Evolutionary conservation across 1,140 invertebrate genomes (phyloP).

Genomic region (Bombus confusus): DNA sequence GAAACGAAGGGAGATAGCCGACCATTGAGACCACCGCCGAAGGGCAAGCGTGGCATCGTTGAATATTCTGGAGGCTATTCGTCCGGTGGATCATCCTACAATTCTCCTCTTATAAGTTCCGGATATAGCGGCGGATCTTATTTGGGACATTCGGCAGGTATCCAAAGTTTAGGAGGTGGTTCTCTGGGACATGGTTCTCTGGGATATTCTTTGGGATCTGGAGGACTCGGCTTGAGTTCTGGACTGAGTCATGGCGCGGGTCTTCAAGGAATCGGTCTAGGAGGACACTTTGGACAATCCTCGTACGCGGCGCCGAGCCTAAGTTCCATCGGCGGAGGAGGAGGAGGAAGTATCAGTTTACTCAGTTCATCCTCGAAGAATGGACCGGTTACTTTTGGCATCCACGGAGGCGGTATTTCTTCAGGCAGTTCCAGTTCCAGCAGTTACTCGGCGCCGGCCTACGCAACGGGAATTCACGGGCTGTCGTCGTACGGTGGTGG

Average conservation of each 20-base stretch:
- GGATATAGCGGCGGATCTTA: constrained; percentile 58
- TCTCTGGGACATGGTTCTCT: constrained; percentile 55
- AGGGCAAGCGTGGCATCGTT: constrained; percentile 76
- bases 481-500: constrained; percentile 59
- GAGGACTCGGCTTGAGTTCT: constrained; percentile 54
- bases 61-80: constrained; percentile 64
- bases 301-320: constrained; percentile 53
- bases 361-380: constrained; percentile 71
- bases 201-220: constrained; percentile 62
- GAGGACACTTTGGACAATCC: constrained; percentile 53
- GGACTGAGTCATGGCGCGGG: constrained; percentile 62
- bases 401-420: constrained; percentile 36
- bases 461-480: constrained; percentile 62
- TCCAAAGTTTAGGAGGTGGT: constrained; percentile 49
- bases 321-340: constrained; percentile 25
- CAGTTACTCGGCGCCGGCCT: constrained; percentile 20
- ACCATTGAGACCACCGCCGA: constrained; percentile 54
- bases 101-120: constrained; percentile 35
- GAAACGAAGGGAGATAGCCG: constrained; percentile 59
- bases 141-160: constrained; percentile 32
- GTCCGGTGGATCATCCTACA: constrained; percentile 56
- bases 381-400: constrained; percentile 77
- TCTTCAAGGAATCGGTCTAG: constrained; percentile 52
- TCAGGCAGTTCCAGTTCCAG: constrained; percentile 2
- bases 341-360: constrained; percentile 54